These are phyloP conservation scores for Platanista minor DNA, from an alignment of 2,113 vertebrate species.

Conservation along the genomic window DNA sequence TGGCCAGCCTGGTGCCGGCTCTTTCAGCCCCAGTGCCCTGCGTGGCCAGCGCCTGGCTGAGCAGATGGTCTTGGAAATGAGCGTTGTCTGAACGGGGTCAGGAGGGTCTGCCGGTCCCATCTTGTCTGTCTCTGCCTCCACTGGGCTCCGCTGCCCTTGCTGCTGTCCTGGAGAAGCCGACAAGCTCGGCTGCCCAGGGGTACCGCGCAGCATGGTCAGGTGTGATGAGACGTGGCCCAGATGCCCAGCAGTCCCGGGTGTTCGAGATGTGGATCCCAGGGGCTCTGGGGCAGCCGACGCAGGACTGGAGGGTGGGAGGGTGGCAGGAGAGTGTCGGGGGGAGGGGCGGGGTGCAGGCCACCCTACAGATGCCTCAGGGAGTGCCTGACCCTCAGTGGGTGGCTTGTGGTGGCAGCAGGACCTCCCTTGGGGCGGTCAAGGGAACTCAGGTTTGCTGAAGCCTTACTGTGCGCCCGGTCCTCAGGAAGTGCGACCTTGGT, in stretches of 20 bases:
- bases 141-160: background rate
- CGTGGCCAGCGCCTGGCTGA: conserved; percentile 69
- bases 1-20: conserved; percentile 78
- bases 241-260: fast-evolving
- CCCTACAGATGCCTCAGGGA: background rate
- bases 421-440: background rate
- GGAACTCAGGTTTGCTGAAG: background rate
- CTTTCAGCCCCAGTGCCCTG: conserved; percentile 79
- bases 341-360: fast-evolving
- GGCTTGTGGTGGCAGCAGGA: background rate
- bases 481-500: no score
- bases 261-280: background rate
- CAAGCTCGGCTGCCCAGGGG: background rate
- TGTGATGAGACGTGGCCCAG: fast-evolving
- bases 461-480: background rate
- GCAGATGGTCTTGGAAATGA: conserved; percentile 81
- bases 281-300: background rate
- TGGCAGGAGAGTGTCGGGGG: background rate
- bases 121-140: background rate
- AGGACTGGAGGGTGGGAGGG: background rate
- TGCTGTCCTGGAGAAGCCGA: background rate
- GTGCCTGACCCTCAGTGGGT: background rate
- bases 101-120: conserved; percentile 50
- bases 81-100: conserved; percentile 46
- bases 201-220: fast-evolving